Conservation (phyloP, 2,113 vertebrate species). For the Anas platyrhynchos region DNA sequence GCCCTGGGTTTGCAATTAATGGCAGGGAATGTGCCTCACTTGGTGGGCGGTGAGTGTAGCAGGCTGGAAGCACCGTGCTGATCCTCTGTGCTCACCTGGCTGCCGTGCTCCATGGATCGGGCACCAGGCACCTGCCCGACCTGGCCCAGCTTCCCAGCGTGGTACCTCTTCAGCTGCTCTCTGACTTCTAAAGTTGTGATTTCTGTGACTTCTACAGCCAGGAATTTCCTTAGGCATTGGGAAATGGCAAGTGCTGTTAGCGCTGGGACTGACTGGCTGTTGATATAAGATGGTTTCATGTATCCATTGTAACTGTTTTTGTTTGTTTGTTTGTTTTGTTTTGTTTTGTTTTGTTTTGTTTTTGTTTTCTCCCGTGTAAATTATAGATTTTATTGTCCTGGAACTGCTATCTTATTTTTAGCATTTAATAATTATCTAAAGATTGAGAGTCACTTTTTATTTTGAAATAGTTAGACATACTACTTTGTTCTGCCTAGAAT, state of each 20-base stretch:
- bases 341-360: neutral
- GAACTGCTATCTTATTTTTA: neutral
- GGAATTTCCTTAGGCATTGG: neutral
- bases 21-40: neutral
- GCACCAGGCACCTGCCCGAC: neutral
- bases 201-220: neutral
- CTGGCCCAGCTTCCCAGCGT: accelerated
- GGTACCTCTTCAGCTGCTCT: neutral
- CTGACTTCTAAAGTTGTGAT: neutral
- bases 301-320: neutral
- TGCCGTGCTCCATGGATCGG: neutral
- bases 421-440: neutral
- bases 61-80: neutral
- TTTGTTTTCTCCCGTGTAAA: neutral
- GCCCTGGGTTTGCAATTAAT: neutral
- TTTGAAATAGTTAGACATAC: neutral
- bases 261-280: neutral
- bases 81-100: neutral
- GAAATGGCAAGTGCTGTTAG: neutral
- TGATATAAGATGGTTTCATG: accelerated
- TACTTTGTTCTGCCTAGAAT: neutral
- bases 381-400: neutral
- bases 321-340: neutral
- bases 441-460: neutral
- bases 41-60: too few relatives aligned